Conservation (phyloP, 2,113 vertebrate genomes). For the Nannobrachium achirus region DNA sequence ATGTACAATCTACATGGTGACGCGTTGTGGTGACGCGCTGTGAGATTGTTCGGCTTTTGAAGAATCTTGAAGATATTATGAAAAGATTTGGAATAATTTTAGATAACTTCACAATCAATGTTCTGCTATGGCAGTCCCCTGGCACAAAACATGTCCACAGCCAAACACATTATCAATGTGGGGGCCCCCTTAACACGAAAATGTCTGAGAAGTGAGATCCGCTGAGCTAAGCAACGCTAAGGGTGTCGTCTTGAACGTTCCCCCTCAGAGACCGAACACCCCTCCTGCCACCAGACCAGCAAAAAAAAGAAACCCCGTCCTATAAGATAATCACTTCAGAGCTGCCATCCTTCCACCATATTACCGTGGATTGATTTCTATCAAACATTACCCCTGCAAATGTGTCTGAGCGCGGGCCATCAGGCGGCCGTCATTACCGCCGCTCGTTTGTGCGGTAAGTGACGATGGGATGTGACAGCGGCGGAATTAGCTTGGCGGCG, state of each 20-base stretch:
- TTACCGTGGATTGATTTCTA: constrained; percentile 69
- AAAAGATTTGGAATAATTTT: too few species aligned
- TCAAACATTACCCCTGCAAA: constrained; percentile 72
- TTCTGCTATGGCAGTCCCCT: too few species aligned
- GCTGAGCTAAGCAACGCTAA: too few species aligned
- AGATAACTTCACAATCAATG: too few species aligned
- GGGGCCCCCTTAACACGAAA: too few species aligned
- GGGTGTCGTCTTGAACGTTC: background rate
- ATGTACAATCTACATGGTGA: too few species aligned
- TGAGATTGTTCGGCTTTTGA: too few species aligned
- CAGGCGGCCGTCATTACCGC: constrained; percentile 86
- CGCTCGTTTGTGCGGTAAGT: constrained; percentile 87
- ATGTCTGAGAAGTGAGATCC: too few species aligned
- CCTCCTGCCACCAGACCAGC: constrained; percentile 28
- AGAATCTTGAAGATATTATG: too few species aligned
- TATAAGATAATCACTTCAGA: constrained; percentile 43
- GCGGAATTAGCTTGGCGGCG: constrained; percentile 92
- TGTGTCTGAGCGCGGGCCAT: constrained; percentile 82
- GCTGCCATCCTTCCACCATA: constrained; percentile 47
- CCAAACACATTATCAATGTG: too few species aligned
- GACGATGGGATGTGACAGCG: constrained; percentile 88
- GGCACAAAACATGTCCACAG: too few species aligned
- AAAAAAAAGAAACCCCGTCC: constrained; percentile 28
- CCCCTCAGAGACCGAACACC: constrained; percentile 17
- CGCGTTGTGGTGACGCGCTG: too few species aligned